Base-by-base conservation (phyloP, 2,797 vertebrate species). In the Apogon talboti region DNA sequence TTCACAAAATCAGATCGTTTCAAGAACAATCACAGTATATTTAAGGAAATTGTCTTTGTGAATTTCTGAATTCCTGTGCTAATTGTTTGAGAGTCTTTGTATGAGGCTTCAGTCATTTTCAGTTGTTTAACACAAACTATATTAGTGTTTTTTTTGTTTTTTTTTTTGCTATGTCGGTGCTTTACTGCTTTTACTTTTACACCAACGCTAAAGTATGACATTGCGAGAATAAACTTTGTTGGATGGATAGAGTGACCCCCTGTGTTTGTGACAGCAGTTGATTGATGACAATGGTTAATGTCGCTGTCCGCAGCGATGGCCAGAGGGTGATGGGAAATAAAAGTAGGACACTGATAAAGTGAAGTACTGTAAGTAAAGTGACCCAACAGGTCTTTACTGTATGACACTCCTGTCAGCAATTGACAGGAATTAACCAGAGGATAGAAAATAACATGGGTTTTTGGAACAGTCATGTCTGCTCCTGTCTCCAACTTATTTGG, bases 321-420 rank as follows among this genome's bases (percentile, higher is more conserved):
- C 35, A 40, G 35, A 49, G 49, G 42, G 56, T 65, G 24, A 42
- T 50, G 46, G 33, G 35, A 44, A 44, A 53, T 57, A 35, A 74
- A 81, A 78, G 53, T 79, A 68, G 78, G 71, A 43, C 72, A 50
- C 52, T 16, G 63, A 37, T 62, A 47, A 72, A 54, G 67, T 28
- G 33, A 5, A 9, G 2, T 1, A 57, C 41, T 45, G 54, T 28
- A 45, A 44, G 43, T 30, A 56, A 5, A 2, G 24, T 28, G 24
- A 28, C 24, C 24, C 24, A 28, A 6, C 24, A 28, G 24, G 24
- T 28, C 6, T 28, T 28, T 28, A 28, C 4, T 28, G 24, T 28
- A 6, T 28, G 51, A 6, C 49, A 12, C 13, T 18, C 2, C 30
- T 37, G 43, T 69, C 21, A 50, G 51, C 66, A 63, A 42, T n/a